phyloP scores from a whole-genome alignment of 2,797 vertebrate genomes.

The Distichodus sexfasciatus region DNA sequence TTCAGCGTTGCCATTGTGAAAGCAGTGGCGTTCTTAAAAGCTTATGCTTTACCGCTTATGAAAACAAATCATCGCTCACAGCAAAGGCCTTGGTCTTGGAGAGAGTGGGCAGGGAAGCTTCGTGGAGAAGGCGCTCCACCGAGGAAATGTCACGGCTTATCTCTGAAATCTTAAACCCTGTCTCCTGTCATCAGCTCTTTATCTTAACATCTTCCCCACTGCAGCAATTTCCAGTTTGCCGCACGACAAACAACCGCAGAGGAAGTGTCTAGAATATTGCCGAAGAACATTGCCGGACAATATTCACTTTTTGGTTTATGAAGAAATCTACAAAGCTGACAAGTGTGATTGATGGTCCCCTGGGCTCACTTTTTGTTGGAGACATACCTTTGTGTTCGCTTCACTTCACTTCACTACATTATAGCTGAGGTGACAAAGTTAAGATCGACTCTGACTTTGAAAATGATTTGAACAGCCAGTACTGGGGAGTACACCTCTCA shows the following conservation, averaged over 20 bases:
- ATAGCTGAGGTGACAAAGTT: too few relatives aligned
- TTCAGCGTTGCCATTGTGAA: neutral
- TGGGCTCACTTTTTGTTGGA: constrained; percentile 20
- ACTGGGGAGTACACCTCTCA: too few relatives aligned
- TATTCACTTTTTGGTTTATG: constrained; percentile 22
- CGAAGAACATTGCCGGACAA: neutral
- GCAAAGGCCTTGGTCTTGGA: neutral
- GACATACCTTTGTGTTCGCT: too few relatives aligned
- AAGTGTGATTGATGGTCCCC: constrained; percentile 42
- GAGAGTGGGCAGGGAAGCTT: neutral
- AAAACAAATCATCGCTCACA: neutral
- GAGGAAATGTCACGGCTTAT: constrained; percentile 41
- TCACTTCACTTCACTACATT: too few relatives aligned
- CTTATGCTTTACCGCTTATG: neutral
- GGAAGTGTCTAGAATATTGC: constrained; percentile 9
- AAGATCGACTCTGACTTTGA: too few relatives aligned
- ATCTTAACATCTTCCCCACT: constrained; percentile 34
- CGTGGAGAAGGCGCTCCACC: neutral
- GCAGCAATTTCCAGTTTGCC: constrained; percentile 23
- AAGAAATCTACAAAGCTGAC: constrained; percentile 34
- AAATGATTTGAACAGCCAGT: too few relatives aligned
- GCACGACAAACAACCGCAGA: constrained; percentile 29
- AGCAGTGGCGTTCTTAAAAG: neutral
- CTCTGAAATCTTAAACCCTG: constrained; percentile 38
- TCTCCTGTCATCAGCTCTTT: constrained; percentile 26